A percentile compares a stretch with the other conserved stretches of the same genome.
Evolutionary conservation across 2,888 invertebrate species (phyloP).

Genomic region (Octodonta nipae): DNA sequence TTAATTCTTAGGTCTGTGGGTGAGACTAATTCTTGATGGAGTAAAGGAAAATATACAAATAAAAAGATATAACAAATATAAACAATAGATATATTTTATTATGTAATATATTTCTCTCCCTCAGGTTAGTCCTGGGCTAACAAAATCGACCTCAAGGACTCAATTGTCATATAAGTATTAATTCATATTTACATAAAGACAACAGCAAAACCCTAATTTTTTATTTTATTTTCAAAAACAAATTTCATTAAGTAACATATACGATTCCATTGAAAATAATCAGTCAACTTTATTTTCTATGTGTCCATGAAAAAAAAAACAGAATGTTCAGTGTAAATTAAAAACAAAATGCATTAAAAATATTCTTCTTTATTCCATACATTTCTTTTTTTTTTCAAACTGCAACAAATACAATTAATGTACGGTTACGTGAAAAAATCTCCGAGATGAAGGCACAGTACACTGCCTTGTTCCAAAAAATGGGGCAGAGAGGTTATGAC

Average conservation of each 20-base stretch:
- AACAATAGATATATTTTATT: too few relatives aligned
- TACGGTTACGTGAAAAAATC: slow-evolving; percentile 30
- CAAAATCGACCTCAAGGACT: slow-evolving; percentile 36
- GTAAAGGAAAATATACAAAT: too few relatives aligned
- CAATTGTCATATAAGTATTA: slow-evolving; percentile 16
- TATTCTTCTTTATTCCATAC: slow-evolving; percentile 20
- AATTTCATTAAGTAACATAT: slow-evolving; percentile 21
- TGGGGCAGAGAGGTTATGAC: slow-evolving; percentile 34
- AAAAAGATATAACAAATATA: too few relatives aligned
- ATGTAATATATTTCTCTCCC: slow-evolving; percentile 35
- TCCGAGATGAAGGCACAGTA: slow-evolving; percentile 34
- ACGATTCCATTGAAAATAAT: slow-evolving; percentile 16
- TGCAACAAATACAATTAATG: slow-evolving; percentile 20
- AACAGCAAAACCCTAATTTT: slow-evolving; percentile 5
- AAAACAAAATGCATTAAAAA: slow-evolving; percentile 16
- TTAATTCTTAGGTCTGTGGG: too few relatives aligned
- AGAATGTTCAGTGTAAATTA: slow-evolving; percentile 14
- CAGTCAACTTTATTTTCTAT: slow-evolving; percentile 22
- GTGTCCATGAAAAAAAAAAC: slow-evolving; percentile 7
- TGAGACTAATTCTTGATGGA: too few relatives aligned
- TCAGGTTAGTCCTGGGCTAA: slow-evolving; percentile 37
- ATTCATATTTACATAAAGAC: slow-evolving; percentile 18
- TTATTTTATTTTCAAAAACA: slow-evolving; percentile 18
- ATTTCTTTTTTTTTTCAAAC: slow-evolving; percentile 4
- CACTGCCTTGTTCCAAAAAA: slow-evolving; percentile 28